Conservation (phyloP, 35 echinoderm and acorn worm species). For the Apostichopus parvimensis region DNA sequence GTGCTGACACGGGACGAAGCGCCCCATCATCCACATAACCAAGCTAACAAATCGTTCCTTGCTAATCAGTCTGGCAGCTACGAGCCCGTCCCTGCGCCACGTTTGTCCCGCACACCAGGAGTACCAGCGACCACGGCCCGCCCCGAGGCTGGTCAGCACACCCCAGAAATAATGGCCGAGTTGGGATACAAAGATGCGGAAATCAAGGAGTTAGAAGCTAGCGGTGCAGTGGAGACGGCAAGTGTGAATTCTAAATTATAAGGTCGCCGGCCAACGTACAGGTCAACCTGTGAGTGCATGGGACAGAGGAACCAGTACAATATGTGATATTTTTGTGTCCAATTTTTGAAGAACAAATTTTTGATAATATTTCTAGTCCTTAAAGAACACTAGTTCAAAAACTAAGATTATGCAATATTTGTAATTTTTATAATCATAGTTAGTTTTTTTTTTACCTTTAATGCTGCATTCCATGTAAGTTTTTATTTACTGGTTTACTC, state of each 20-base stretch:
- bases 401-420: too few species aligned
- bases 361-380: too few species aligned
- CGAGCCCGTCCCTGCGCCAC: constrained; percentile 81
- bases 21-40: constrained; percentile 85
- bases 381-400: too few species aligned
- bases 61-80: constrained; percentile 44
- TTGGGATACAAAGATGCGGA: constrained; percentile 69
- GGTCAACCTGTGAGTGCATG: too few species aligned
- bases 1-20: constrained; percentile 75
- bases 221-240: constrained; percentile 24
- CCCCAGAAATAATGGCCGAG: constrained; percentile 66
- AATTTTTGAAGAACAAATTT: too few species aligned
- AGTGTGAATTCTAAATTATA: background rate
- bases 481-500: too few species aligned
- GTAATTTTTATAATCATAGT: too few species aligned
- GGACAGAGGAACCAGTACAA: too few species aligned
- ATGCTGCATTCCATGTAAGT: too few species aligned
- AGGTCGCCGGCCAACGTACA: background rate
- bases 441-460: too few species aligned
- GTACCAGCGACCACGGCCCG: constrained; percentile 31
- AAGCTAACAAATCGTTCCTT: constrained; percentile 53
- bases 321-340: too few species aligned
- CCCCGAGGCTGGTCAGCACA: constrained; percentile 67
- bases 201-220: constrained; percentile 41
- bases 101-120: constrained; percentile 72